Evolutionary conservation across 2,113 vertebrate genomes (phyloP).

Genomic region (Pterocles orientalis): DNA sequence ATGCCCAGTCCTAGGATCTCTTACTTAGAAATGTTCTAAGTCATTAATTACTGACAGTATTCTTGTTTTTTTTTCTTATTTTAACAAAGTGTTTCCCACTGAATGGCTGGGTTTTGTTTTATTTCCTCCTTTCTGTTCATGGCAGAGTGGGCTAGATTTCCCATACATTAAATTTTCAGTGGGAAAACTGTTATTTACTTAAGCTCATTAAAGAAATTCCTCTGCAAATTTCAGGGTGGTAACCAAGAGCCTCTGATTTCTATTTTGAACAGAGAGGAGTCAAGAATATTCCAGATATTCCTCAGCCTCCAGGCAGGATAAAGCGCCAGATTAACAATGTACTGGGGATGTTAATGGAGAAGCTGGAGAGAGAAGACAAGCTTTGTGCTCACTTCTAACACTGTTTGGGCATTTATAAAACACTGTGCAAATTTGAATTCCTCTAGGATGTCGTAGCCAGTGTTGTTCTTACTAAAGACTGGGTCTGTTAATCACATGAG

Average conservation of each 20-base stretch:
- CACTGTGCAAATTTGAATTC: not conserved
- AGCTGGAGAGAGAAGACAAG: not conserved
- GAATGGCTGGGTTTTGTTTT: not conserved
- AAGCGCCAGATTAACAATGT: not conserved
- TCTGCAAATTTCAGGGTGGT: not conserved
- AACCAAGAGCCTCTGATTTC: not conserved
- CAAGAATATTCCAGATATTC: slow-evolving; percentile 38
- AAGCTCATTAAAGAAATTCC: not conserved
- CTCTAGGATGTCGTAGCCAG: not conserved
- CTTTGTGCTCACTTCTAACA: not conserved
- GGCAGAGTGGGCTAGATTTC: not conserved
- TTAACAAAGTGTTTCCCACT: not conserved
- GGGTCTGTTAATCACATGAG: slow-evolving; percentile 16
- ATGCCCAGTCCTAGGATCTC: not conserved
- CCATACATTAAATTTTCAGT: not conserved
- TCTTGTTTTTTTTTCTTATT: not conserved
- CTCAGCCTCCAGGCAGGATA: slow-evolving; percentile 7
- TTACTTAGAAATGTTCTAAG: not conserved
- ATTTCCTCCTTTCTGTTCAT: not conserved
- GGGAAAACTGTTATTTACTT: not conserved
- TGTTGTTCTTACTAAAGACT: not conserved
- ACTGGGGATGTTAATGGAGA: not conserved
- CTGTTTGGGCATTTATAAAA: not conserved
- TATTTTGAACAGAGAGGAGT: slow-evolving; percentile 12
- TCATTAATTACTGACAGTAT: not conserved